Evolutionary conservation across 2,888 invertebrate species (phyloP).

Genomic region (Cylloceria caligata): DNA sequence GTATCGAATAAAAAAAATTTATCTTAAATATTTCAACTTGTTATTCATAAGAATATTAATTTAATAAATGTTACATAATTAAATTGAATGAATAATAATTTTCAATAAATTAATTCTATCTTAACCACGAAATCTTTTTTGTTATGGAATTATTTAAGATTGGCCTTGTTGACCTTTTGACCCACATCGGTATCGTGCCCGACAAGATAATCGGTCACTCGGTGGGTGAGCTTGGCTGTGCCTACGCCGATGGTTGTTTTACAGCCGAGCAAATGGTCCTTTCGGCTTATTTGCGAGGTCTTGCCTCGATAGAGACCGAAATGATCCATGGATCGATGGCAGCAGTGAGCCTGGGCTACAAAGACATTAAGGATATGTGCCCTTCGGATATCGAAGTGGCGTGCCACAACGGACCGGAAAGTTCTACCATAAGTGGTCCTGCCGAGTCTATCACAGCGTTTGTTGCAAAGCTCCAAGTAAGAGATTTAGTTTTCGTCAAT

Average conservation of each 20-base stretch:
- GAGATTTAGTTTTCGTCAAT: not conserved
- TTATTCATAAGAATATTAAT: too few species aligned
- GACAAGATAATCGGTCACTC: constrained; percentile 95
- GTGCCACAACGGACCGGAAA: constrained; percentile 94
- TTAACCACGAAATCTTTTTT: not conserved
- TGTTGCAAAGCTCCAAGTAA: constrained; percentile 86
- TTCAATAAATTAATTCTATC: not conserved
- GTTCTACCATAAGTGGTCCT: constrained; percentile 95
- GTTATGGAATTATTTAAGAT: too few species aligned
- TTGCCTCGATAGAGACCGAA: constrained; percentile 77
- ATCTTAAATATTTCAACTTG: too few species aligned
- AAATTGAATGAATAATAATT: not conserved
- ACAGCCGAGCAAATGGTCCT: constrained; percentile 84
- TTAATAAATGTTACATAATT: not conserved
- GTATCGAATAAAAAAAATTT: too few species aligned
- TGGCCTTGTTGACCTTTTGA: constrained; percentile 88
- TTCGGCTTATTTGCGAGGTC: constrained; percentile 78
- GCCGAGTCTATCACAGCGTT: constrained; percentile 89
- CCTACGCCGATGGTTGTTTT: constrained; percentile 95
- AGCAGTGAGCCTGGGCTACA: constrained; percentile 90
- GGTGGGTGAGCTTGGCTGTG: constrained; percentile 97
- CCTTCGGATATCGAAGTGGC: constrained; percentile 93
- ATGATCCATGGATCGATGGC: constrained; percentile 93
- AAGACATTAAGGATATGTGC: constrained; percentile 87
- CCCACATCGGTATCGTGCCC: constrained; percentile 87